phyloP scores from a whole-genome alignment of 2,113 vertebrate species.

The Alces alces region DNA sequence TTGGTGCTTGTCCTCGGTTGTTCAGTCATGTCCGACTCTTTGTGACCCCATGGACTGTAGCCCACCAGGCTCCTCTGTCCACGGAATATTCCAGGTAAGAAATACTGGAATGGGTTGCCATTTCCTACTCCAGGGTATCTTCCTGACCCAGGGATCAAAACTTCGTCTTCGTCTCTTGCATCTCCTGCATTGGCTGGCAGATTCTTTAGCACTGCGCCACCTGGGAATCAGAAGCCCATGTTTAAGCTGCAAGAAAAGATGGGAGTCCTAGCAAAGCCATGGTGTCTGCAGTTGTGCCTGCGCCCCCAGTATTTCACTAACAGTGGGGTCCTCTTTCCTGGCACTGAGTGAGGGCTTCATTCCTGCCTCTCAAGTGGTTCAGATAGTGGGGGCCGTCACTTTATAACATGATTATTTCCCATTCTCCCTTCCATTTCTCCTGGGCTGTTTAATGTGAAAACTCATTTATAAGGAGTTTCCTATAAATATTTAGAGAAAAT shows the following conservation, averaged over 20 bases:
- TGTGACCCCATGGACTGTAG: background rate
- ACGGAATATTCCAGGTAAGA: background rate
- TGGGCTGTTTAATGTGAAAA: background rate
- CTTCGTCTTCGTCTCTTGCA: accelerated
- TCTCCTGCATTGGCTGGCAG: background rate
- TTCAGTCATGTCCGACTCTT: accelerated
- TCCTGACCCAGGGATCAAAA: background rate
- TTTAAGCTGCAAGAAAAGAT: background rate
- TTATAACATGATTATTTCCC: background rate
- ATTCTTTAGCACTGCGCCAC: background rate
- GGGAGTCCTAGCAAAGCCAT: background rate
- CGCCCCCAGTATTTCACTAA: background rate
- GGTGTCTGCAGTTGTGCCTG: background rate
- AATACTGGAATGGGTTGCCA: background rate
- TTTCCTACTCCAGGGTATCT: background rate
- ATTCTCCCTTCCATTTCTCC: background rate
- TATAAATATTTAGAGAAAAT: background rate
- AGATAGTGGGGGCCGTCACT: background rate
- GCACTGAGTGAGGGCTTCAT: background rate
- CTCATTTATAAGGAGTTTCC: background rate
- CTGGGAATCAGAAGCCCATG: background rate
- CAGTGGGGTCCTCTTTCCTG: background rate
- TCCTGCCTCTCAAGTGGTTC: background rate
- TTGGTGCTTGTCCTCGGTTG: accelerated
- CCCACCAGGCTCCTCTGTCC: background rate